Evolutionary conservation across 2,113 vertebrate genomes (phyloP).

Genomic region (Tricholaema leucomelas): DNA sequence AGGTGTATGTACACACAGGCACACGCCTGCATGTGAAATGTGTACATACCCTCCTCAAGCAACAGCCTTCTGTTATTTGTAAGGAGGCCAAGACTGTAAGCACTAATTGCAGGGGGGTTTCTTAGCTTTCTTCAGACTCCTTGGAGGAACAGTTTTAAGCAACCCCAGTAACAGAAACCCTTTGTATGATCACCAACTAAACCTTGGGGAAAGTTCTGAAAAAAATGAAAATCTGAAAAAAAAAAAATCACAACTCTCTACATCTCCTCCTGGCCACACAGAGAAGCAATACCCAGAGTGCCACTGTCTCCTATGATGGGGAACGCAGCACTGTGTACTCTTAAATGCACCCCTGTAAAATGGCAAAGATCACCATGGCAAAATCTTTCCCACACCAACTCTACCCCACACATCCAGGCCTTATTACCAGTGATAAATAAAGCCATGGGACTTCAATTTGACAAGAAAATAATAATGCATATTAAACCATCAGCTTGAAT

Average conservation of each 20-base stretch:
- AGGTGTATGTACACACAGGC: background rate
- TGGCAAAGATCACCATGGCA: background rate
- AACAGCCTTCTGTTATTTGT: background rate
- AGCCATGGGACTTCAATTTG: background rate
- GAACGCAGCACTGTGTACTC: background rate
- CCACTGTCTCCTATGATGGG: background rate
- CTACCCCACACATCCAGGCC: background rate
- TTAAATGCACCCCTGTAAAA: background rate
- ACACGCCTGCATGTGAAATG: accelerated
- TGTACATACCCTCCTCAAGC: background rate
- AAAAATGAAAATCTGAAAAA: background rate
- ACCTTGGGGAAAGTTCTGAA: background rate
- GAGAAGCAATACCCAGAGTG: background rate
- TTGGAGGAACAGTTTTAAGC: background rate
- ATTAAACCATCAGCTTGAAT: background rate
- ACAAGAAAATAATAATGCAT: background rate
- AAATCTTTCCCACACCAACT: background rate
- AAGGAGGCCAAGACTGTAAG: background rate
- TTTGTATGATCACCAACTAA: background rate
- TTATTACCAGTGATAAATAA: background rate
- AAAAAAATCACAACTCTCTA: background rate
- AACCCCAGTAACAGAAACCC: background rate
- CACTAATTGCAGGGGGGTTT: background rate
- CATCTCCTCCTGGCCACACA: background rate
- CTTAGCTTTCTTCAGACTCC: background rate